Percentiles rank a stretch among this genome's conserved stretches.
phyloP scores from a whole-genome alignment of 2,888 invertebrate genomes.

The Tupiocoris notatus region DNA sequence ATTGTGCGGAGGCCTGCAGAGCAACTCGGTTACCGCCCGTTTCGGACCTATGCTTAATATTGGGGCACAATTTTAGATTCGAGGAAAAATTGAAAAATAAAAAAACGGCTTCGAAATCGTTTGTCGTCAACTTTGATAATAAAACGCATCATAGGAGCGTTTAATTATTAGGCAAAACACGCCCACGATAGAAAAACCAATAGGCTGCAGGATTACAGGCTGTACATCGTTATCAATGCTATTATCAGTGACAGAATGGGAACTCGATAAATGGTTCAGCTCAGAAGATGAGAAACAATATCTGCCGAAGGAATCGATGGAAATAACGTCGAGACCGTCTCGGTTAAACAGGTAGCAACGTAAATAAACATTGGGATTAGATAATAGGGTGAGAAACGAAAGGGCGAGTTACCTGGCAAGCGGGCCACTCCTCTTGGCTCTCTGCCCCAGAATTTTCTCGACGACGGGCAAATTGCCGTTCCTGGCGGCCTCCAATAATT shows the following conservation, averaged over 20 bases:
- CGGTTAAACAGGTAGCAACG: not conserved
- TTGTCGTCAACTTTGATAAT: too few relatives aligned
- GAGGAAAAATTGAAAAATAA: too few relatives aligned
- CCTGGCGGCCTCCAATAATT: slow-evolving; percentile 91
- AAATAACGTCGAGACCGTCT: too few relatives aligned
- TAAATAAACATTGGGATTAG: not conserved
- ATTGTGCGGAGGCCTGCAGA: too few relatives aligned
- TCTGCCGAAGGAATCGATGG: too few relatives aligned
- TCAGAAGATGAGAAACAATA: too few relatives aligned
- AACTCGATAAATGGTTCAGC: not conserved
- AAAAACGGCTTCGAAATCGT: too few relatives aligned
- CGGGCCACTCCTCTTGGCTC: slow-evolving; percentile 89
- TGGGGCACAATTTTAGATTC: too few relatives aligned
- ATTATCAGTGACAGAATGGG: slow-evolving; percentile 22
- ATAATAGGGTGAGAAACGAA: not conserved
- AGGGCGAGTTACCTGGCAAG: slow-evolving; percentile 71
- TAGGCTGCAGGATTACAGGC: not conserved
- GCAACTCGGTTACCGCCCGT: too few relatives aligned
- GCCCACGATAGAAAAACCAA: not conserved
- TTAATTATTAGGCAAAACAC: not conserved
- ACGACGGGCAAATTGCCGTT: slow-evolving; percentile 85
- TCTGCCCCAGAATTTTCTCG: slow-evolving; percentile 85
- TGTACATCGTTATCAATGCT: slow-evolving; percentile 30
- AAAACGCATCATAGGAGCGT: too few relatives aligned
- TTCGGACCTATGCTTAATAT: too few relatives aligned